Conservation (phyloP, 2,888 invertebrate species). For the Peribatodes rhomboidaria region DNA sequence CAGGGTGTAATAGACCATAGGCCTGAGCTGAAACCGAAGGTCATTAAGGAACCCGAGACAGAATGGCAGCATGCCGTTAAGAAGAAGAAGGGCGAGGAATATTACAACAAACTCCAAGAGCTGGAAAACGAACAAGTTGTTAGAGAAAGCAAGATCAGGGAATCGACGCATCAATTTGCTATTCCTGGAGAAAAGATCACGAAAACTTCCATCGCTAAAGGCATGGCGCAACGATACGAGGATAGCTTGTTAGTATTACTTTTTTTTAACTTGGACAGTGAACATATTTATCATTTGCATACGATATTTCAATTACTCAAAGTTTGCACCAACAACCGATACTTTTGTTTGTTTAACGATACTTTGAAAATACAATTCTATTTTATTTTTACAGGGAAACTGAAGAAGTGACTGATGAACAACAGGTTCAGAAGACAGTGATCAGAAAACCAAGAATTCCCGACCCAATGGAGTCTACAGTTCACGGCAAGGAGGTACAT, state of each 20-base stretch:
- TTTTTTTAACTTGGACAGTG: neutral
- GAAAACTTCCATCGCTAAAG: conserved; percentile 91
- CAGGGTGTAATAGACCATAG: conserved; percentile 88
- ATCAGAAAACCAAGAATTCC: conserved; percentile 86
- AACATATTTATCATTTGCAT: neutral
- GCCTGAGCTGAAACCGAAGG: conserved; percentile 88
- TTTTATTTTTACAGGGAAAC: conserved; percentile 84
- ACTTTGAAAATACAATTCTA: neutral
- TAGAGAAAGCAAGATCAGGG: conserved; percentile 92
- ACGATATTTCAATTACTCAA: neutral
- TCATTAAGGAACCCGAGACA: conserved; percentile 90
- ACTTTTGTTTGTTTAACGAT: neutral
- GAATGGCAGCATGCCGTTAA: conserved; percentile 95
- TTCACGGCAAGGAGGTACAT: conserved; percentile 95
- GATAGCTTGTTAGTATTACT: conserved; percentile 91
- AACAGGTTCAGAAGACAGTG: conserved; percentile 81
- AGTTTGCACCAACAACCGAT: neutral
- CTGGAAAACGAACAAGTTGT: conserved; percentile 94
- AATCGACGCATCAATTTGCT: conserved; percentile 92
- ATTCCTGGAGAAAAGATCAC: conserved; percentile 94
- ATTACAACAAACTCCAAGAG: conserved; percentile 93
- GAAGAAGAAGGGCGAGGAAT: conserved; percentile 93
- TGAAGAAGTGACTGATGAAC: conserved; percentile 82
- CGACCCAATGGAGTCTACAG: conserved; percentile 93
- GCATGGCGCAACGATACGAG: conserved; percentile 95